Evolutionary conservation across 2,888 invertebrate species (phyloP).

Genomic region (Oscheius onirici): DNA sequence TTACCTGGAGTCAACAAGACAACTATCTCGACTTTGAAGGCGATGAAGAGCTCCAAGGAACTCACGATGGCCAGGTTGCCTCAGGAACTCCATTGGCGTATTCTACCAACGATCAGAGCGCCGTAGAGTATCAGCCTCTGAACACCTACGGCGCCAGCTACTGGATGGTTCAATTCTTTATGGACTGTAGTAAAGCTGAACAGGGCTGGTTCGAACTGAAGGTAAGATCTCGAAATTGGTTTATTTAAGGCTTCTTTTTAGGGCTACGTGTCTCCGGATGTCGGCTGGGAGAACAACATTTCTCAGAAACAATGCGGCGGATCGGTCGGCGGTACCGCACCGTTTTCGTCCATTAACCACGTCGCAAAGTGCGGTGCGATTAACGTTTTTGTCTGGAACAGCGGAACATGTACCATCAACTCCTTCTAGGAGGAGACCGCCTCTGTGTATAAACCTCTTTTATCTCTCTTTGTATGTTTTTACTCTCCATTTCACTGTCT

Average conservation of each 20-base stretch:
- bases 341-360: constrained; percentile 71
- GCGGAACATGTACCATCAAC: constrained; percentile 18
- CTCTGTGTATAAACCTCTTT: background rate
- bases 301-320: constrained; percentile 68
- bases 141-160: constrained; percentile 73
- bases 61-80: constrained; percentile 60
- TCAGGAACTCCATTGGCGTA: constrained; percentile 66
- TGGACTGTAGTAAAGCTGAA: constrained; percentile 73
- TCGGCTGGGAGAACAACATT: constrained; percentile 72
- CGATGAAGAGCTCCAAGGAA: constrained; percentile 63
- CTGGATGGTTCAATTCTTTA: constrained; percentile 73
- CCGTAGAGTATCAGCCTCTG: constrained; percentile 67
- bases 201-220: constrained; percentile 74
- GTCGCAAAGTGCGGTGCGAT: constrained; percentile 73
- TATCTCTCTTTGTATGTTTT: background rate
- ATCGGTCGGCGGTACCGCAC: constrained; percentile 61
- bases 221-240: constrained; percentile 35
- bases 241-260: constrained; percentile 25
- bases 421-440: background rate
- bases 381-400: constrained; percentile 72
- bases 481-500: background rate
- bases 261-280: constrained; percentile 64
- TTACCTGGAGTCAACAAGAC: constrained; percentile 64
- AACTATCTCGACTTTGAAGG: constrained; percentile 66
- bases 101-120: constrained; percentile 65